Conservation (phyloP, 2,113 vertebrate species). For the Prochilodus magdalenae region DNA sequence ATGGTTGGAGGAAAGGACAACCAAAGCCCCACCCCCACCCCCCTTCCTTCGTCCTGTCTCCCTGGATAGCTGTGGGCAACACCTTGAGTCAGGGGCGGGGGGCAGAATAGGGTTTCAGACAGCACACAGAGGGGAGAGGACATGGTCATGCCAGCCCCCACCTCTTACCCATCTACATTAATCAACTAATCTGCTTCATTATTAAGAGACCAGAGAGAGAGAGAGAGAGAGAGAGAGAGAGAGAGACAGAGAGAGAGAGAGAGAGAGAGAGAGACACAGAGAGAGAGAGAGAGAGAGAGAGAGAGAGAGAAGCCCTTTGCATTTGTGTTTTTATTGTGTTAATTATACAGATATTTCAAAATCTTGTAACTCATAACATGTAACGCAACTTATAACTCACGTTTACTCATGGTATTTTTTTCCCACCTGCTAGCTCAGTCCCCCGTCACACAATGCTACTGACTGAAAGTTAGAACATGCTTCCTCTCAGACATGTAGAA, state of each 20-base stretch:
- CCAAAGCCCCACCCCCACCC: constrained; percentile 37
- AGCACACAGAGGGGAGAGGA: not conserved
- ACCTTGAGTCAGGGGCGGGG: not conserved
- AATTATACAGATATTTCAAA: too few relatives aligned
- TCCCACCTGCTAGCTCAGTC: too few relatives aligned
- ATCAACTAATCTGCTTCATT: constrained; percentile 75
- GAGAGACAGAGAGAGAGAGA: not conserved
- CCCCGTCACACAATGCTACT: too few relatives aligned
- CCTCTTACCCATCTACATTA: constrained; percentile 66
- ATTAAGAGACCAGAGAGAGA: constrained; percentile 61
- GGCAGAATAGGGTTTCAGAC: constrained; percentile 26
- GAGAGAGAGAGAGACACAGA: not conserved
- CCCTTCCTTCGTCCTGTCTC: not conserved
- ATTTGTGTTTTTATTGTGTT: too few relatives aligned
- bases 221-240: constrained; percentile 49
- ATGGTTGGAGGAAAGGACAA: constrained; percentile 4
- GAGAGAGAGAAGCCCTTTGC: constrained; percentile 55
- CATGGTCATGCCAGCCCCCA: constrained; percentile 60
- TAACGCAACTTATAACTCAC: too few relatives aligned
- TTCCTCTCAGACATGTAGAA: too few relatives aligned
- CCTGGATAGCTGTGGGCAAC: not conserved
- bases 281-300: constrained; percentile 27
- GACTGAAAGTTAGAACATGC: too few relatives aligned
- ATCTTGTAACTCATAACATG: too few relatives aligned
- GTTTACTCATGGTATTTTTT: too few relatives aligned